phyloP scores from a whole-genome alignment of 2,797 vertebrate species.

The Prunella strophiata region DNA sequence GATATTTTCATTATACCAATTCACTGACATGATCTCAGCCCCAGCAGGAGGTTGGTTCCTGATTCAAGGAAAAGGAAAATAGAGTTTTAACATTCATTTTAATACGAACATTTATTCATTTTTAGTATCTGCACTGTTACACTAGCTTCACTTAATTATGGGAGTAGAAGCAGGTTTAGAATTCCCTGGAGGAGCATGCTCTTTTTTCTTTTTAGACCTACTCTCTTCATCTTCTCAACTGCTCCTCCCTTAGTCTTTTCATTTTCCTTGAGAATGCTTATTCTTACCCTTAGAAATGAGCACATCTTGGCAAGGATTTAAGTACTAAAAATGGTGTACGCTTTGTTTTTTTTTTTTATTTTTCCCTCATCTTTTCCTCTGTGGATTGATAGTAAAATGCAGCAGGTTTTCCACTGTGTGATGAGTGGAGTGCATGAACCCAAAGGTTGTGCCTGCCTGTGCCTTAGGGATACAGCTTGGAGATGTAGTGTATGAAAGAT shows the following conservation, averaged over 20 bases:
- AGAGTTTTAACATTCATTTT: constrained; percentile 19
- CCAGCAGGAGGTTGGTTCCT: background rate
- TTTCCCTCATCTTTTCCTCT: background rate
- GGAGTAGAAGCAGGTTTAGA: constrained; percentile 52
- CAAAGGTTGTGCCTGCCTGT: background rate
- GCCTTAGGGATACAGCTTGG: background rate
- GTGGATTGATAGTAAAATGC: background rate
- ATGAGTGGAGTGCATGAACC: background rate
- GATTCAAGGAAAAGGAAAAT: background rate
- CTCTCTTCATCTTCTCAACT: constrained; percentile 30
- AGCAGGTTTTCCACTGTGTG: background rate
- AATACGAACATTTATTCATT: constrained; percentile 21
- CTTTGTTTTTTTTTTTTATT: background rate
- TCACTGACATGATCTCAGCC: background rate
- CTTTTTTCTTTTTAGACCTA: background rate
- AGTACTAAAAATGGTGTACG: background rate
- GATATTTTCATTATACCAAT: background rate
- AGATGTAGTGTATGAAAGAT: background rate
- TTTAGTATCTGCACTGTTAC: constrained; percentile 31
- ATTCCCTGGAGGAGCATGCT: constrained; percentile 32
- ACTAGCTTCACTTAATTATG: constrained; percentile 39
- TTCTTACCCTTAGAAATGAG: constrained; percentile 29
- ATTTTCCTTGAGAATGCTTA: constrained; percentile 30
- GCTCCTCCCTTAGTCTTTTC: constrained; percentile 25
- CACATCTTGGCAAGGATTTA: background rate